phyloP scores from a whole-genome alignment of 2,888 invertebrate genomes.

The Drosophila atripex region DNA sequence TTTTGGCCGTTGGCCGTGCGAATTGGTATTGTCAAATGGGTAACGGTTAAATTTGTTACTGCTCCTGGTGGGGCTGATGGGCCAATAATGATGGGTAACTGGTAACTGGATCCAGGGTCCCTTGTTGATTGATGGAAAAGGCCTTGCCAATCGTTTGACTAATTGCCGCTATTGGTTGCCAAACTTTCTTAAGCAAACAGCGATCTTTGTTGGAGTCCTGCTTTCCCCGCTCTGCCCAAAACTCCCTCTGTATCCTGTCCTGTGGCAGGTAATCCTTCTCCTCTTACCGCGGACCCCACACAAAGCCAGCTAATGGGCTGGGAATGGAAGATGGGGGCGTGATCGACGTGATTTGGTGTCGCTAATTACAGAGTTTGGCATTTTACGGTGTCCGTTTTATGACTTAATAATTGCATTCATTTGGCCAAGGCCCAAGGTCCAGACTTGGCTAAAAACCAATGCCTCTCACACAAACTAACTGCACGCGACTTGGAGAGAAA shows the following conservation, averaged over 20 bases:
- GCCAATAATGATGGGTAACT: conserved; percentile 8
- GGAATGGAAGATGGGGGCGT: conserved; percentile 54
- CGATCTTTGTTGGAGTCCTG: conserved; percentile 25
- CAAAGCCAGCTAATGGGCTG: conserved; percentile 43
- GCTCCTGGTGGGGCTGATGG: conserved; percentile 21
- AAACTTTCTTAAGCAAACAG: conserved; percentile 70
- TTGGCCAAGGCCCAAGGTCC: conserved; percentile 45
- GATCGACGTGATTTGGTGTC: conserved; percentile 79
- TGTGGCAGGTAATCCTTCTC: conserved; percentile 34
- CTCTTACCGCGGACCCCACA: conserved; percentile 56
- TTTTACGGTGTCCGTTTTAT: conserved; percentile 72
- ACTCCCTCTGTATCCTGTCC: too few relatives aligned
- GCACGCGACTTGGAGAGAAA: conserved; percentile 54
- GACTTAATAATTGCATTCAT: conserved; percentile 76
- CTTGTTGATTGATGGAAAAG: conserved; percentile 51
- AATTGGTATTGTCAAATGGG: conserved; percentile 71
- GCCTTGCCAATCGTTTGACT: conserved; percentile 69
- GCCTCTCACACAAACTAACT: conserved; percentile 56
- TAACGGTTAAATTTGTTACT: conserved; percentile 70
- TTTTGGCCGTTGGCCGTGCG: conserved; percentile 65
- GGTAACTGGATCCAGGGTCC: conserved; percentile 62
- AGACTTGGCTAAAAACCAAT: conserved; percentile 32
- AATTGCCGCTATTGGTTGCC: conserved; percentile 55
- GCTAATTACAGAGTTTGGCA: conserved; percentile 80
- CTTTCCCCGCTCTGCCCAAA: conserved; percentile 14